Evolutionary conservation across 2,113 vertebrate genomes (phyloP).

Genomic region (Procapra przewalskii): DNA sequence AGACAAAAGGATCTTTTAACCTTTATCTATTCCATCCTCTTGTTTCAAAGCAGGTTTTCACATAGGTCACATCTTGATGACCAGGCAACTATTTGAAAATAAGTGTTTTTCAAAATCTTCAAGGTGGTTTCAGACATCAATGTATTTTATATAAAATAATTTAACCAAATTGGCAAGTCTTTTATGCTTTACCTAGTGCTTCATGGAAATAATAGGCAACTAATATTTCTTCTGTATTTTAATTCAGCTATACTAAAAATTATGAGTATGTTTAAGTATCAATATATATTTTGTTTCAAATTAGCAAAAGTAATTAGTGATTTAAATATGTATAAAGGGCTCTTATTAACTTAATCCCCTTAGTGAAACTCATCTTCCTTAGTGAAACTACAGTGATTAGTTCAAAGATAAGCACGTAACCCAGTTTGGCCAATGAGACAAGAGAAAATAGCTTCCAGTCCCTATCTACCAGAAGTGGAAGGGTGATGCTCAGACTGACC

Average conservation of each 20-base stretch:
- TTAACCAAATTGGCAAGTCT: neutral
- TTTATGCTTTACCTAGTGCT: neutral
- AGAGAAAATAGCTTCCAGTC: neutral
- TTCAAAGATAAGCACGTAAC: neutral
- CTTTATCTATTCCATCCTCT: neutral
- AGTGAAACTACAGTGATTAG: neutral
- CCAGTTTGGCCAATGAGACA: neutral
- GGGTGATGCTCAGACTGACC: neutral
- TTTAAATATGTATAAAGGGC: constrained; percentile 3
- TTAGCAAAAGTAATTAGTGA: neutral
- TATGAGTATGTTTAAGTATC: neutral
- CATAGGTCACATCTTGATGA: neutral
- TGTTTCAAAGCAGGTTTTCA: constrained; percentile 21
- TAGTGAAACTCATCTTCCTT: neutral
- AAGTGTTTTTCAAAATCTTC: neutral
- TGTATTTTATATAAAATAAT: neutral
- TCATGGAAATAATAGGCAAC: neutral
- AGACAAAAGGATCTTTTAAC: neutral
- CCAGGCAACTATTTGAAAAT: neutral
- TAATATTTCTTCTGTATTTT: constrained; percentile 9
- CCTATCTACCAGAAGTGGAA: neutral
- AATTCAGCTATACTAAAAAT: neutral
- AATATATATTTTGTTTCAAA: constrained; percentile 1
- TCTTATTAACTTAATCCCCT: neutral
- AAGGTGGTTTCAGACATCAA: neutral